phyloP scores from a whole-genome alignment of 2,888 invertebrate species.

The Heteromurus nitidus region DNA sequence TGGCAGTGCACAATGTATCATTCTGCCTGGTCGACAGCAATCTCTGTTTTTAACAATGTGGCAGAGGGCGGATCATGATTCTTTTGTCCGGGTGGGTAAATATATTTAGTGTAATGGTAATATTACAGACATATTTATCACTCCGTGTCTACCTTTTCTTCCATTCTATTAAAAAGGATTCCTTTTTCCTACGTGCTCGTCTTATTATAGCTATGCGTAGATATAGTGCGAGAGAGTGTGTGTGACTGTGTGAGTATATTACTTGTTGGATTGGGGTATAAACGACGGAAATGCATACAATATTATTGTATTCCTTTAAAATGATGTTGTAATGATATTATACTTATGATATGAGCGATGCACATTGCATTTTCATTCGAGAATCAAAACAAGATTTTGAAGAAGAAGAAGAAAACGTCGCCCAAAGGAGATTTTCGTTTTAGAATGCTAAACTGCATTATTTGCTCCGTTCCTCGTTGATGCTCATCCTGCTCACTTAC shows the following conservation, averaged over 20 bases:
- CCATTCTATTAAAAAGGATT: conserved; percentile 10
- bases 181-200: conserved; percentile 14
- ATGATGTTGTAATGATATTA: conserved; percentile 62
- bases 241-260: no score
- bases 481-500: conserved; percentile 5
- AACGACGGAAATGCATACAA: conserved; percentile 58
- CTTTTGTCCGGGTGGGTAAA: conserved; percentile 66
- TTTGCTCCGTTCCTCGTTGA: not conserved
- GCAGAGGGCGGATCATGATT: conserved; percentile 66
- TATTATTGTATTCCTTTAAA: conserved; percentile 32
- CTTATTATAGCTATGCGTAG: not conserved
- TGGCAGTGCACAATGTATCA: conserved; percentile 63
- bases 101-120: conserved; percentile 63
- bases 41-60: conserved; percentile 62
- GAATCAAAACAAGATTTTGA: conserved; percentile 63
- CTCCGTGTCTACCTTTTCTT: conserved; percentile 40
- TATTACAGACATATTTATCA: conserved; percentile 68
- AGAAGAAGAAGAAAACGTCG: conserved; percentile 48
- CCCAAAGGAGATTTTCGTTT: conserved; percentile 42
- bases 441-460: not conserved
- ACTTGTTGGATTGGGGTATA: not conserved
- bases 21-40: conserved; percentile 54
- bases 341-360: conserved; percentile 62
- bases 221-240: not conserved
- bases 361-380: conserved; percentile 51